Conservation (phyloP, 2,888 invertebrate species). For the Alloscopus bannaensis region DNA sequence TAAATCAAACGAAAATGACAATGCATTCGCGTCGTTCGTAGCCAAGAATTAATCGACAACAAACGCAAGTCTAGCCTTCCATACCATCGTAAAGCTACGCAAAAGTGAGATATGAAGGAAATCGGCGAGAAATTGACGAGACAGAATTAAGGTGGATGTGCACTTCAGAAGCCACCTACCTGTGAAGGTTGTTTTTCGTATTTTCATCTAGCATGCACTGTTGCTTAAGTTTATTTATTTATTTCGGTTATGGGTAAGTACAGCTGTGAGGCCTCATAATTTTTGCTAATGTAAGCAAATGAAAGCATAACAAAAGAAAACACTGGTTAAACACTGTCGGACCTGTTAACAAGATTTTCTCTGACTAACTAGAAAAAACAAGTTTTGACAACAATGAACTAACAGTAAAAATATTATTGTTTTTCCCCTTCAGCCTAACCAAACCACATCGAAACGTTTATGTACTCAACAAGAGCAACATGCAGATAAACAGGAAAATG, state of each 20-base stretch:
- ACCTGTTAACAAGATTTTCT: conserved; percentile 40
- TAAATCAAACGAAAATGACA: conserved; percentile 22
- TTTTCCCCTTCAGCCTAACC: conserved; percentile 24
- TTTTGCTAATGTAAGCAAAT: background rate
- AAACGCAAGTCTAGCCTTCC: too few relatives aligned
- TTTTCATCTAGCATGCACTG: background rate
- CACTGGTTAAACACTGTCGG: conserved; percentile 14
- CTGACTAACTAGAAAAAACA: conserved; percentile 33
- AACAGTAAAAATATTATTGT: conserved; percentile 28
- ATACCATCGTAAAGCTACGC: too few relatives aligned
- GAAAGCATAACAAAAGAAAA: conserved; percentile 4
- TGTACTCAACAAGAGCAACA: too few relatives aligned
- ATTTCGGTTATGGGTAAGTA: too few relatives aligned
- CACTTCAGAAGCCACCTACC: background rate
- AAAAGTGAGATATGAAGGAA: too few relatives aligned
- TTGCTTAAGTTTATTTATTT: too few relatives aligned
- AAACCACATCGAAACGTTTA: background rate
- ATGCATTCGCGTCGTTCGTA: too few relatives aligned
- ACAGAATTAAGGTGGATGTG: too few relatives aligned
- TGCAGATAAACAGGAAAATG: too few relatives aligned
- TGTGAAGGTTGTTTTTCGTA: background rate
- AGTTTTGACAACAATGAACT: conserved; percentile 44
- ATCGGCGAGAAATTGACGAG: too few relatives aligned
- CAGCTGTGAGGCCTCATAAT: background rate
- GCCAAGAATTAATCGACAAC: too few relatives aligned